Evolutionary conservation across 2,113 vertebrate genomes (phyloP).

Genomic region (Scatophagus argus): DNA sequence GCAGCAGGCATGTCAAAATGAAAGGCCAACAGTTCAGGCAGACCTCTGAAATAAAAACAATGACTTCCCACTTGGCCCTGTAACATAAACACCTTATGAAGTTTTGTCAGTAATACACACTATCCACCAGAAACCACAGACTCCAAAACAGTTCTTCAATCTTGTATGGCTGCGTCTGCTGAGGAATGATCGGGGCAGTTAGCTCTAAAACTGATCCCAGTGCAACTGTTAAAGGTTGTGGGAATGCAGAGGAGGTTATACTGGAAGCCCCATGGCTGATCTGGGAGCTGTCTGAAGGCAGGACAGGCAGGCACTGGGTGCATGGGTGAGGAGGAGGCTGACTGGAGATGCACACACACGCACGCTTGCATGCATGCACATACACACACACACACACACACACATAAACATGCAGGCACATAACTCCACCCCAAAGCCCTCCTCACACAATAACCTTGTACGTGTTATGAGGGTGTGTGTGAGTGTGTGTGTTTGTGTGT

Average conservation of each 20-base stretch:
- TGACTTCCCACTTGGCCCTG: not conserved
- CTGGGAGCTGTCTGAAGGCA: constrained; percentile 82
- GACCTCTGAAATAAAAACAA: constrained; percentile 22
- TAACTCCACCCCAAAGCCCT: constrained; percentile 62
- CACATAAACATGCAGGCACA: constrained; percentile 73
- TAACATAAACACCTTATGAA: not conserved
- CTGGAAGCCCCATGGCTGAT: constrained; percentile 77
- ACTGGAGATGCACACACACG: constrained; percentile 54
- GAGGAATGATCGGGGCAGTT: constrained; percentile 67
- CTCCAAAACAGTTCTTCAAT: constrained; percentile 66
- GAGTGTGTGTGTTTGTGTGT: constrained; percentile 41
- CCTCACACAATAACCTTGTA: constrained; percentile 69
- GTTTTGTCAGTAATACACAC: not conserved
- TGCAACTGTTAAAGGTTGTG: constrained; percentile 47
- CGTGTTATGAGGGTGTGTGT: constrained; percentile 5
- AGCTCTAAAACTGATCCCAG: constrained; percentile 71
- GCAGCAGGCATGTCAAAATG: not conserved
- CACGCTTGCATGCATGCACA: constrained; percentile 37
- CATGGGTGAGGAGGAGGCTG: constrained; percentile 76
- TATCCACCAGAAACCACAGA: constrained; percentile 26
- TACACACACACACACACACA: constrained; percentile 35
- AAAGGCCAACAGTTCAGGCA: constrained; percentile 23
- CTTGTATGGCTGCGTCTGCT: constrained; percentile 70
- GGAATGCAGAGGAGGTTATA: constrained; percentile 69
- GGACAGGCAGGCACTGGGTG: constrained; percentile 84